Evolutionary conservation across 1,140 invertebrate genomes (phyloP).

Genomic region (Sipha flava): DNA sequence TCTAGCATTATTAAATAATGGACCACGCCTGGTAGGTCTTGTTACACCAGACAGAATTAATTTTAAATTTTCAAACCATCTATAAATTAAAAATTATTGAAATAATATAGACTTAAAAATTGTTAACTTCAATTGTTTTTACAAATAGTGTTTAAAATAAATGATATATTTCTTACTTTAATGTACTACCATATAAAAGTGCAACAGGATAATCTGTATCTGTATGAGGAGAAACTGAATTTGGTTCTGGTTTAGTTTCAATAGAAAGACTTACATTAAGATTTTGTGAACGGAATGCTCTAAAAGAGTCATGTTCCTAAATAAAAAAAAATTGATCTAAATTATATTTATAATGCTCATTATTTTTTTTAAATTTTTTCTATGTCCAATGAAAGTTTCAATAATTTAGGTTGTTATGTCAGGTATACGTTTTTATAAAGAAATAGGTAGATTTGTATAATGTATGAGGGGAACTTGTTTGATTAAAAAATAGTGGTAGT

Average conservation of each 20-base stretch:
- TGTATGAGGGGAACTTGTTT: too few relatives aligned
- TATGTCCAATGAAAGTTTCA: too few relatives aligned
- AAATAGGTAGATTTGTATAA: too few relatives aligned
- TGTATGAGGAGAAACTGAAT: conserved; percentile 44
- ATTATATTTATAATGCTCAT: not conserved
- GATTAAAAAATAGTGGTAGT: too few relatives aligned
- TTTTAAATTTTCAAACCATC: conserved; percentile 93
- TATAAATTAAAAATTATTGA: conserved; percentile 37
- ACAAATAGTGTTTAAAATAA: too few relatives aligned
- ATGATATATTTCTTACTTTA: conserved; percentile 46
- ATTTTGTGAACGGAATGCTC: conserved; percentile 89
- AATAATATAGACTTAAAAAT: too few relatives aligned
- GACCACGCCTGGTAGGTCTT: conserved; percentile 81
- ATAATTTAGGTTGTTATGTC: too few relatives aligned
- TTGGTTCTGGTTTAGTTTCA: conserved; percentile 68
- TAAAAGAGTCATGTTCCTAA: conserved; percentile 72
- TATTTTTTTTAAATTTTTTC: not conserved
- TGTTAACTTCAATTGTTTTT: too few relatives aligned
- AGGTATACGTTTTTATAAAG: too few relatives aligned
- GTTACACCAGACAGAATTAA: conserved; percentile 92
- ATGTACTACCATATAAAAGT: conserved; percentile 81
- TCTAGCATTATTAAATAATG: conserved; percentile 73
- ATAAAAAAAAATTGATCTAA: conserved; percentile 33
- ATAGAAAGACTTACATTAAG: conserved; percentile 79
- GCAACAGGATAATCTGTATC: conserved; percentile 64